phyloP scores from a whole-genome alignment of 2,113 vertebrate species.

The Dendropsophus ebraccatus region DNA sequence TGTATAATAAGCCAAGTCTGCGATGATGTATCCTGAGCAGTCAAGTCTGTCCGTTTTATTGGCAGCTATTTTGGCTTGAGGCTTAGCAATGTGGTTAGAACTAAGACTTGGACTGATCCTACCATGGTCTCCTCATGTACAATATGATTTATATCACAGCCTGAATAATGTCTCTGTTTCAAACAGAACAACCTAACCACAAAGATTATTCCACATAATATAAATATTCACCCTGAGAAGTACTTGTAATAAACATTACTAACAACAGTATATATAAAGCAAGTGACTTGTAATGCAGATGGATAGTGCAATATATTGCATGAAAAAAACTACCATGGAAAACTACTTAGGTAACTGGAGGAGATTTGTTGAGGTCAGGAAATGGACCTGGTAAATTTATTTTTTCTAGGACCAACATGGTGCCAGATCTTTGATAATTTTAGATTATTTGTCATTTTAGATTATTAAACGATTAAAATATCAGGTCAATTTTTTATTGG shows the following conservation, averaged over 20 bases:
- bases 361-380: neutral
- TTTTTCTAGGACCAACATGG: too few relatives aligned
- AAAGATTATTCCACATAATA: conserved; percentile 29
- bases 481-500: too few relatives aligned
- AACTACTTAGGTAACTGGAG: neutral
- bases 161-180: conserved; percentile 52
- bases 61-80: conserved; percentile 24
- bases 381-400: too few relatives aligned
- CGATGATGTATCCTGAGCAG: conserved; percentile 3
- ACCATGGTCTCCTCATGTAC: conserved; percentile 33
- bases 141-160: conserved; percentile 39
- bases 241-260: neutral
- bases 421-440: neutral
- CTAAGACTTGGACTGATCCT: conserved; percentile 15
- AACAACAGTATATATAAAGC: neutral
- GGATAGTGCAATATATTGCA: neutral
- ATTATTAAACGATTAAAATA: neutral
- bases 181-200: conserved; percentile 33
- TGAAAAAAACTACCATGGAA: neutral
- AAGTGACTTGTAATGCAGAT: neutral
- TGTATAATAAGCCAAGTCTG: conserved; percentile 14
- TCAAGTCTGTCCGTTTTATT: conserved; percentile 32
- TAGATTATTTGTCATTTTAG: neutral
- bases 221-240: neutral
- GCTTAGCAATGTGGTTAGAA: conserved; percentile 36